These are phyloP conservation scores for Triplophysa tibetana DNA, from an alignment of 2,113 vertebrate species.

Conservation along the genomic window DNA sequence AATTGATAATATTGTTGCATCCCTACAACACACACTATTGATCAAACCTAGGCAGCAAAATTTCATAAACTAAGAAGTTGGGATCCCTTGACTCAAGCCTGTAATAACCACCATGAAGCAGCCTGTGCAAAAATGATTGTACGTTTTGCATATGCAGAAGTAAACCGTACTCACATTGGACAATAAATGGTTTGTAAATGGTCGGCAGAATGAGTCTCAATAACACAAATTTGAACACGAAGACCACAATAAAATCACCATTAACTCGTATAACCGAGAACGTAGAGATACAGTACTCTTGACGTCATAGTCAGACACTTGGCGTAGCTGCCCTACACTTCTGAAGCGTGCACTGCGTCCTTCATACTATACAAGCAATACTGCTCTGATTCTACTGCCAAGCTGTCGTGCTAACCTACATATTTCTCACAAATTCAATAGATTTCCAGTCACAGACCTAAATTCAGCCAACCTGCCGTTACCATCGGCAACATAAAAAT, in stretches of 20 bases:
- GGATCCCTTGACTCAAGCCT: no score
- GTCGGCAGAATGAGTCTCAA: not conserved
- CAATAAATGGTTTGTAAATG: not conserved
- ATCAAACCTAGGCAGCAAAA: no score
- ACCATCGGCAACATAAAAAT: no score
- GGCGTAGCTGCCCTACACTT: slow-evolving; percentile 1
- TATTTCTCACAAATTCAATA: not conserved
- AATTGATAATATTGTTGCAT: no score
- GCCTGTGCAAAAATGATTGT: no score
- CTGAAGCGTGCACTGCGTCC: not conserved
- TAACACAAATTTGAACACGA: not conserved
- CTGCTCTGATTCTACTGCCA: not conserved
- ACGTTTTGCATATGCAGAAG: no score
- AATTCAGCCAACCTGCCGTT: not conserved
- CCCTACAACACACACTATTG: no score
- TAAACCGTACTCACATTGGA: no score
- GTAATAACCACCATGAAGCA: no score
- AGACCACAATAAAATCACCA: not conserved
- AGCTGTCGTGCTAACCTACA: not conserved
- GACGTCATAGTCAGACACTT: not conserved
- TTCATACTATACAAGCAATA: slow-evolving; percentile 16
- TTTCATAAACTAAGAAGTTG: no score
- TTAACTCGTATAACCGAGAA: not conserved
- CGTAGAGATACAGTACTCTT: not conserved
- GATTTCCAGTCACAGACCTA: not conserved